Conservation (phyloP, 2,797 vertebrate species). For the Darevskia mixta region DNA sequence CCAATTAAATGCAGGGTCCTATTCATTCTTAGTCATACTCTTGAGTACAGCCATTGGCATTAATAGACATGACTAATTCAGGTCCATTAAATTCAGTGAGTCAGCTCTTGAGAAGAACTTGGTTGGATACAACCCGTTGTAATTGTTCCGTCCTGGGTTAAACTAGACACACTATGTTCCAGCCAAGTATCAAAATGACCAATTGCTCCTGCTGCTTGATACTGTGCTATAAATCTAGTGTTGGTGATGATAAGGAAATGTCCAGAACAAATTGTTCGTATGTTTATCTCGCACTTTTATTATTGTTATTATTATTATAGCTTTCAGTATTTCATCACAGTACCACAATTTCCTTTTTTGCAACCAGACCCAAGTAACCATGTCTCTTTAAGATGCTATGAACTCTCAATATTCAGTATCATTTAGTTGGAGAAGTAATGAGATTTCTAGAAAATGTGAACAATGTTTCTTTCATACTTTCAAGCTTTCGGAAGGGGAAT, state of each 20-base stretch:
- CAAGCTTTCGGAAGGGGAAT: not conserved
- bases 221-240: not conserved
- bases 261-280: not conserved
- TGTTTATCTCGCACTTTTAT: not conserved
- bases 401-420: not conserved
- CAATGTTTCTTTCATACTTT: not conserved
- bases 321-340: not conserved
- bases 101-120: too few species aligned
- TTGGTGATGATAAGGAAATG: not conserved
- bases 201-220: not conserved
- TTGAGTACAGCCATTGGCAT: too few species aligned
- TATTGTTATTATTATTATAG: not conserved
- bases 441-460: not conserved
- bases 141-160: not conserved
- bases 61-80: too few species aligned
- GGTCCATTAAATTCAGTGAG: too few species aligned
- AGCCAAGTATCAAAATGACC: not conserved
- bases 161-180: not conserved
- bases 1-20: not conserved
- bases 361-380: too few species aligned
- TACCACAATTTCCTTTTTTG: not conserved
- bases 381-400: not conserved
- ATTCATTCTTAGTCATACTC: too few species aligned
- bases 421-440: not conserved
- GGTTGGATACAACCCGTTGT: too few species aligned